These are phyloP conservation scores for Tachina grossa DNA, from an alignment of 2,888 invertebrate species.

Conservation along the genomic window DNA sequence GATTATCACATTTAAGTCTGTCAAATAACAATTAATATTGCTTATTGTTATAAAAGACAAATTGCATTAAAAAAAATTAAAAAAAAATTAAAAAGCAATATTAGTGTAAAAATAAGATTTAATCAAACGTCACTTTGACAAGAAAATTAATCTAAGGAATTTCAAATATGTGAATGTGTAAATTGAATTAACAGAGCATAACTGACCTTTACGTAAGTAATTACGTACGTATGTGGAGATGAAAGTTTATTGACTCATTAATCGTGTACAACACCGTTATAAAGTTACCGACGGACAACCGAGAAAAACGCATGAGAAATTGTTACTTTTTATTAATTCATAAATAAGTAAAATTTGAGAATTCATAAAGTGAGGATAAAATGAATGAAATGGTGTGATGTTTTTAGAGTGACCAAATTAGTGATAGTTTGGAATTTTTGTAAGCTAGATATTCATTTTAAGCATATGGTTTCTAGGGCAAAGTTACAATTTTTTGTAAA, in stretches of 20 bases:
- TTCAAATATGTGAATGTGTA: slow-evolving; percentile 27
- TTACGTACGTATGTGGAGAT: background rate
- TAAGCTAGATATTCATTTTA: background rate
- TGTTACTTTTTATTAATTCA: slow-evolving; percentile 39
- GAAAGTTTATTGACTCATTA: slow-evolving; percentile 57
- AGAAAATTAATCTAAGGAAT: slow-evolving; percentile 17
- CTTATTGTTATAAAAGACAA: background rate
- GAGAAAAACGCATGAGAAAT: slow-evolving; percentile 11
- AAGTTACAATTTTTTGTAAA: too few species aligned
- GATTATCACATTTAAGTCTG: background rate
- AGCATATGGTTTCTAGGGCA: too few species aligned
- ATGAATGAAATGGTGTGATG: slow-evolving; percentile 38
- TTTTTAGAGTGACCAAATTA: slow-evolving; percentile 19
- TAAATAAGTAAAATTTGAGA: slow-evolving; percentile 33
- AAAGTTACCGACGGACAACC: slow-evolving; percentile 8
- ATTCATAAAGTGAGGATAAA: background rate
- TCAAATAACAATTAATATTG: background rate
- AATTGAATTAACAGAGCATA: slow-evolving; percentile 1
- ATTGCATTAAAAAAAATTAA: background rate
- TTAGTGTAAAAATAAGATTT: background rate
- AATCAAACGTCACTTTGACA: background rate
- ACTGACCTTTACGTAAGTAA: slow-evolving; percentile 36
- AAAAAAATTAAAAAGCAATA: background rate
- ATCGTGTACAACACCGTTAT: background rate
- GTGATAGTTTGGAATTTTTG: too few species aligned